phyloP scores from a whole-genome alignment of 2,888 invertebrate genomes.

The Melinopterus prodromus region DNA sequence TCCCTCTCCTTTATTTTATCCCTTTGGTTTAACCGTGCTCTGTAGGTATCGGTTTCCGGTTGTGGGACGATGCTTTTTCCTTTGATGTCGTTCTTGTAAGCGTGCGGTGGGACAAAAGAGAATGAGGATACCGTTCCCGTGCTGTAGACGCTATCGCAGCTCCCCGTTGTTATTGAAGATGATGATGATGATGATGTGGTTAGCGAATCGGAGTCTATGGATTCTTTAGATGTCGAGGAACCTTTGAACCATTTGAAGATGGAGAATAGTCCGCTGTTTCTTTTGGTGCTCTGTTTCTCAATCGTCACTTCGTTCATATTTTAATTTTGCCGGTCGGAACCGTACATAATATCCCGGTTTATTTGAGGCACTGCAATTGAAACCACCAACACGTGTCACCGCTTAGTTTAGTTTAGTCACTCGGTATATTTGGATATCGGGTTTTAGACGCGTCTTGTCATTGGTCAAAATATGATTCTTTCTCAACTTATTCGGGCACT shows the following conservation, averaged over 20 bases:
- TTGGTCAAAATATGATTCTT: too few relatives aligned
- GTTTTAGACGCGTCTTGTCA: background rate
- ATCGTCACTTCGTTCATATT: slow-evolving; percentile 52
- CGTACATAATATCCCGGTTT: slow-evolving; percentile 39
- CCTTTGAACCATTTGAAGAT: slow-evolving; percentile 79
- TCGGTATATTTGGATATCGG: slow-evolving; percentile 40
- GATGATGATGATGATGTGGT: slow-evolving; percentile 44
- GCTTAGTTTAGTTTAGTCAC: slow-evolving; percentile 37
- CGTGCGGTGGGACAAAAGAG: slow-evolving; percentile 69
- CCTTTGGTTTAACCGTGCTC: slow-evolving; percentile 67
- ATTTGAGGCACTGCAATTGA: slow-evolving; percentile 22
- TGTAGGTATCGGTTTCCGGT: slow-evolving; percentile 72
- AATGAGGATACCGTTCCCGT: slow-evolving; percentile 78
- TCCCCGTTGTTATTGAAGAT: slow-evolving; percentile 55
- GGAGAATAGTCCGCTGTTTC: slow-evolving; percentile 66
- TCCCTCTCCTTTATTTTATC: slow-evolving; percentile 68
- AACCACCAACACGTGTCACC: slow-evolving; percentile 28
- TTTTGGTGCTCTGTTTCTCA: slow-evolving; percentile 47
- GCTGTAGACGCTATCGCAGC: slow-evolving; percentile 72
- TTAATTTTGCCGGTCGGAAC: slow-evolving; percentile 41
- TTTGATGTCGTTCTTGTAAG: slow-evolving; percentile 59
- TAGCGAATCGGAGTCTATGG: slow-evolving; percentile 46
- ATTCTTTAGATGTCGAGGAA: slow-evolving; percentile 57
- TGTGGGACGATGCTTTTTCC: slow-evolving; percentile 63
- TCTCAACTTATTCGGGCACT: too few relatives aligned